Conservation (phyloP, 2,113 vertebrate species). For the Scomber japonicus region DNA sequence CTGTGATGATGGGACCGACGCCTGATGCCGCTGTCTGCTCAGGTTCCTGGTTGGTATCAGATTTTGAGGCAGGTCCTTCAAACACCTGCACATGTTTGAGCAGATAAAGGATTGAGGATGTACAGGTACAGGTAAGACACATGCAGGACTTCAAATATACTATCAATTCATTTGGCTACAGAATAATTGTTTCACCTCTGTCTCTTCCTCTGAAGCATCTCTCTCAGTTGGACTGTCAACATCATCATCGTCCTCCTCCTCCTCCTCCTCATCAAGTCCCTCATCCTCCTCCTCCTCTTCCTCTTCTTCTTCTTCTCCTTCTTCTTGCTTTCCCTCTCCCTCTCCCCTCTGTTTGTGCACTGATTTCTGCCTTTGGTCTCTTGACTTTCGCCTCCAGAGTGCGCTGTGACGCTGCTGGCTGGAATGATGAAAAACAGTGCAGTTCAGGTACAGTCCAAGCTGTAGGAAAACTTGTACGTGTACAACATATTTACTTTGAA, state of each 20-base stretch:
- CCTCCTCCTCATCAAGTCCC: slow-evolving; percentile 41
- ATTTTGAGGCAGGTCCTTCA: background rate
- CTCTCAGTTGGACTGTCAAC: slow-evolving; percentile 48
- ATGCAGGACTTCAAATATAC: background rate
- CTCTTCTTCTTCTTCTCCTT: slow-evolving; percentile 15
- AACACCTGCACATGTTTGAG: slow-evolving; percentile 75
- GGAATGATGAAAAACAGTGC: slow-evolving; percentile 3
- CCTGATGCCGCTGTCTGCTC: background rate
- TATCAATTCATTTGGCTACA: no score
- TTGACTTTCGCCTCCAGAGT: slow-evolving; percentile 86
- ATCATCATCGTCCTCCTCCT: slow-evolving; percentile 6
- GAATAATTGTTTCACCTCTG: slow-evolving; percentile 41
- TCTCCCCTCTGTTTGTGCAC: slow-evolving; percentile 43
- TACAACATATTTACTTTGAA: no score
- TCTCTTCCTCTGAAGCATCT: slow-evolving; percentile 41
- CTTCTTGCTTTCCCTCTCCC: slow-evolving; percentile 23
- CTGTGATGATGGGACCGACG: slow-evolving; percentile 65
- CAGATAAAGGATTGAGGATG: background rate
- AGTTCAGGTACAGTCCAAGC: background rate
- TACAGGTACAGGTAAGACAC: background rate
- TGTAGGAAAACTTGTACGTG: no score
- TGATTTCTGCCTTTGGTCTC: slow-evolving; percentile 75
- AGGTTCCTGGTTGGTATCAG: slow-evolving; percentile 6
- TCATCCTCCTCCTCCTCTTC: slow-evolving; percentile 43
- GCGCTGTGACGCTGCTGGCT: slow-evolving; percentile 87